These are phyloP conservation scores for Phataginus tetradactyla DNA, from an alignment of 2,797 vertebrate genomes.

Conservation along the genomic window DNA sequence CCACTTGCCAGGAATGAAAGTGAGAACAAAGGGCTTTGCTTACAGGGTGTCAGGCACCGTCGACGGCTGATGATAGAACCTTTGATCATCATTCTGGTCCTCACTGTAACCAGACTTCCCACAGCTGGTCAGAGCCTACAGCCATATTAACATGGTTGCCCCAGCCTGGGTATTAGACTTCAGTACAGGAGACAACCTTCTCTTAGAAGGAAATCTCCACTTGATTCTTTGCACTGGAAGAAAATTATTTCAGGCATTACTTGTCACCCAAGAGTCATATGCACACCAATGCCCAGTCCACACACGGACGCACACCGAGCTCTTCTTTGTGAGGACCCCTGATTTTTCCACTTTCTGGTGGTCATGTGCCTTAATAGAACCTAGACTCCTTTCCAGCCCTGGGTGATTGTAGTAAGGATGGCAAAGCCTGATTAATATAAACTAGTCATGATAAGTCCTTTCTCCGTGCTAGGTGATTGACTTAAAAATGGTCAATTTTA, in stretches of 20 bases:
- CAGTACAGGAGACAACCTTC: not conserved
- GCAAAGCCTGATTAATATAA: not conserved
- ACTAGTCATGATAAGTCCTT: not conserved
- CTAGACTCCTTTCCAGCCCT: not conserved
- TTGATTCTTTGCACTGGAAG: not conserved
- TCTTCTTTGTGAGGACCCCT: not conserved
- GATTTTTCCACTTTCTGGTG: not conserved
- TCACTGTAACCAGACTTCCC: not conserved
- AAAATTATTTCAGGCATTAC: not conserved
- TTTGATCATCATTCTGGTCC: not conserved
- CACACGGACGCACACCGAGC: not conserved
- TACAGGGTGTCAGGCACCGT: not conserved
- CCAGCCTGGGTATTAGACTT: not conserved
- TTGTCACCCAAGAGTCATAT: not conserved
- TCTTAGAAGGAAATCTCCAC: constrained; percentile 3
- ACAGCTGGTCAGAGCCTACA: not conserved
- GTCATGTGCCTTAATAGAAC: not conserved
- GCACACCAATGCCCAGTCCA: not conserved
- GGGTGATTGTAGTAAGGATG: not conserved
- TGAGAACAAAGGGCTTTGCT: constrained; percentile 6
- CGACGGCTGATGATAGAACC: not conserved
- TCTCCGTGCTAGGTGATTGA: not conserved
- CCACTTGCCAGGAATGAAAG: not conserved
- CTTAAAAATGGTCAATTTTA: not conserved
- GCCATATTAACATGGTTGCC: not conserved